These are phyloP conservation scores for Lithosia quadra DNA, from an alignment of 2,888 invertebrate genomes.

Conservation along the genomic window DNA sequence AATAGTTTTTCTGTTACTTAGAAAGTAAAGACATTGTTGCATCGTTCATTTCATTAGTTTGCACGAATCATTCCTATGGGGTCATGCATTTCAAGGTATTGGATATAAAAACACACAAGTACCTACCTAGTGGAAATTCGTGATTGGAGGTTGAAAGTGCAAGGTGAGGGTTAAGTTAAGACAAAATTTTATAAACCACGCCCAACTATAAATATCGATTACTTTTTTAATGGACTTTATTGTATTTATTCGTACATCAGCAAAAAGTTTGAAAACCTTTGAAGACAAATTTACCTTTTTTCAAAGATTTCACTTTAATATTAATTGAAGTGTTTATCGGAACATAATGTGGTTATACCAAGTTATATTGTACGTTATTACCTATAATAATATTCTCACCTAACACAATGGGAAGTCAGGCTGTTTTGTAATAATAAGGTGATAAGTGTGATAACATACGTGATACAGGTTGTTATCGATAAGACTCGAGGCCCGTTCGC, in stretches of 20 bases:
- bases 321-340: background rate
- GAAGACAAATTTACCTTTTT: background rate
- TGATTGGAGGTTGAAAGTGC: slow-evolving; percentile 15
- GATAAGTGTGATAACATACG: slow-evolving; percentile 20
- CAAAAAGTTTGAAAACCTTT: background rate
- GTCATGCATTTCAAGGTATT: slow-evolving; percentile 64
- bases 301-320: background rate
- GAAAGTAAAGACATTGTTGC: slow-evolving; percentile 65
- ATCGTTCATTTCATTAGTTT: slow-evolving; percentile 85
- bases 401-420: slow-evolving; percentile 22
- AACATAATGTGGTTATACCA: background rate
- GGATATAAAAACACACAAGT: slow-evolving; percentile 35
- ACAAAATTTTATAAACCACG: slow-evolving; percentile 16
- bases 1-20: slow-evolving; percentile 64
- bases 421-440: slow-evolving; percentile 24
- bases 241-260: background rate
- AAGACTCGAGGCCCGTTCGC: slow-evolving; percentile 69
- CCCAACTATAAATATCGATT: background rate
- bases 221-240: background rate
- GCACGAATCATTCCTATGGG: slow-evolving; percentile 89
- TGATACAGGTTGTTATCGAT: slow-evolving; percentile 45
- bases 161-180: slow-evolving; percentile 44
- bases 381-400: slow-evolving; percentile 33
- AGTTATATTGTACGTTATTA: background rate
- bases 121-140: slow-evolving; percentile 14